Conservation (phyloP, 2,888 invertebrate species). For the Rhingia rostrata region DNA sequence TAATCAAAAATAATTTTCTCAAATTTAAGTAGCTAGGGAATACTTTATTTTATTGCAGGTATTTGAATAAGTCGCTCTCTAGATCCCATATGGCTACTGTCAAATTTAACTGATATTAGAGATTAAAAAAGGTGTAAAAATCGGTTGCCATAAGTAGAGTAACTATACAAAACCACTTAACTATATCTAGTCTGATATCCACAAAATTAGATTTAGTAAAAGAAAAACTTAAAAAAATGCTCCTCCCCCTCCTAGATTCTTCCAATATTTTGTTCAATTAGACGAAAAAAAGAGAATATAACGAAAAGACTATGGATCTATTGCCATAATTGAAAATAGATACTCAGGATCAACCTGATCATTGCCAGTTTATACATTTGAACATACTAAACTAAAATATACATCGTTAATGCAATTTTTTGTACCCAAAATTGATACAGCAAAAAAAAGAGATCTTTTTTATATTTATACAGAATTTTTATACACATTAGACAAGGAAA, state of each 20-base stretch:
- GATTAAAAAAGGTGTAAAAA: constrained; percentile 40
- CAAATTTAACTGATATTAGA: constrained; percentile 50
- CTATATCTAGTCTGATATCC: constrained; percentile 70
- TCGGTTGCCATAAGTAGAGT: constrained; percentile 68
- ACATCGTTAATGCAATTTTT: constrained; percentile 57
- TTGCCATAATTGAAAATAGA: constrained; percentile 68
- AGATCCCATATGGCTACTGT: constrained; percentile 41
- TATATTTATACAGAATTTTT: constrained; percentile 72
- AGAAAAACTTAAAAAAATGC: constrained; percentile 21
- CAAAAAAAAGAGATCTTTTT: constrained; percentile 50
- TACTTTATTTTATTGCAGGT: constrained; percentile 40
- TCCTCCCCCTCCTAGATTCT: constrained; percentile 60
- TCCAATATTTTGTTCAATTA: constrained; percentile 52
- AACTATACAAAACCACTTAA: constrained; percentile 55
- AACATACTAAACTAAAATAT: constrained; percentile 48
- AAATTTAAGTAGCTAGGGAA: constrained; percentile 61
- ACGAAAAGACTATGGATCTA: constrained; percentile 67
- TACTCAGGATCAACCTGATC: constrained; percentile 69
- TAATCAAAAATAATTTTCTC: constrained; percentile 24
- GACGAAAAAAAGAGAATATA: constrained; percentile 32
- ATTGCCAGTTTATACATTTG: constrained; percentile 71
- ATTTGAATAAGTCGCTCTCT: constrained; percentile 47
- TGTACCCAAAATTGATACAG: constrained; percentile 60
- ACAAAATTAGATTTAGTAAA: constrained; percentile 65
- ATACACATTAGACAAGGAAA: constrained; percentile 53